These are phyloP conservation scores for Phymanthus crucifer DNA, from an alignment of 92 coral and sea anemone species.

Conservation along the genomic window DNA sequence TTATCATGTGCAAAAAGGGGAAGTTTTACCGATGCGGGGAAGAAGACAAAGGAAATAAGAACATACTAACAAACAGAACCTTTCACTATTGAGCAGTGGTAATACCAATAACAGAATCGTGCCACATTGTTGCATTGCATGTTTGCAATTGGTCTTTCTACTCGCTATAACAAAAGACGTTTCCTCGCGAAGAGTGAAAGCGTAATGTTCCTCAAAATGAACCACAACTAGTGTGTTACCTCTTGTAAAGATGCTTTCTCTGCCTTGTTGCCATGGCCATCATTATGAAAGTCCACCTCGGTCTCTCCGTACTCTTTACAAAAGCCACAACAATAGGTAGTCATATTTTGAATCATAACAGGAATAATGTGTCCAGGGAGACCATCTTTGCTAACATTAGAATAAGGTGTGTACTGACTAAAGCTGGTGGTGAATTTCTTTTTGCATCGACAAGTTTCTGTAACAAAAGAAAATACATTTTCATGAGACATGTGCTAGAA, in stretches of 20 bases:
- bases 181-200: too few relatives aligned
- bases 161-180: too few relatives aligned
- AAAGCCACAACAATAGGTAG: slow-evolving; percentile 40
- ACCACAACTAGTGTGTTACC: slow-evolving; percentile 11
- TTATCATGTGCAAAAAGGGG: neutral
- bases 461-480: neutral
- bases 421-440: slow-evolving; percentile 51
- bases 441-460: slow-evolving; percentile 68
- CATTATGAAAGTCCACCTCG: slow-evolving; percentile 3
- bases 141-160: too few relatives aligned
- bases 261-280: slow-evolving; percentile 27
- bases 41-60: too few relatives aligned
- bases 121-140: too few relatives aligned
- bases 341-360: slow-evolving; percentile 24
- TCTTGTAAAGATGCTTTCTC: slow-evolving; percentile 27
- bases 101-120: too few relatives aligned
- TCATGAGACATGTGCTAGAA: neutral
- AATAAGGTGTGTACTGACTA: slow-evolving; percentile 60
- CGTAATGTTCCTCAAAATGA: neutral
- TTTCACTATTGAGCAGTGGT: too few relatives aligned
- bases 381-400: slow-evolving; percentile 25
- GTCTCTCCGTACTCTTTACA: slow-evolving; percentile 44
- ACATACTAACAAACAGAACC: too few relatives aligned
- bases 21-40: too few relatives aligned
- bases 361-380: slow-evolving; percentile 54